phyloP scores from a whole-genome alignment of 2,888 invertebrate species.

The Cephus spinipes region DNA sequence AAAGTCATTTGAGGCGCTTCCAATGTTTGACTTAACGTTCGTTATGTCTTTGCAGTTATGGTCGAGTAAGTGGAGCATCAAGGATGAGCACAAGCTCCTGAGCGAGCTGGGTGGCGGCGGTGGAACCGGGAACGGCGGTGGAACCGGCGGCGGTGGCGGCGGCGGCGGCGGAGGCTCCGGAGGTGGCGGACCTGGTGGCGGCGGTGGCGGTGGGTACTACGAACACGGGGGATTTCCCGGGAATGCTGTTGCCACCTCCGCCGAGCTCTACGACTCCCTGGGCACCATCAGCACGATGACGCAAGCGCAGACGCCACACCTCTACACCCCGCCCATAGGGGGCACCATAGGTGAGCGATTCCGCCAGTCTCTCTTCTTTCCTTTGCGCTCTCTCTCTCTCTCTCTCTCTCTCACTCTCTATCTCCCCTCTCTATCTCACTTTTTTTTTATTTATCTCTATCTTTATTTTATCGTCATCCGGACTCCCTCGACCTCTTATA shows the following conservation, averaged over 20 bases:
- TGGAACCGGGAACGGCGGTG: conserved; percentile 62
- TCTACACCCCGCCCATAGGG: conserved; percentile 84
- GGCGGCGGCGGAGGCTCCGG: conserved; percentile 68
- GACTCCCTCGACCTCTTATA: conserved; percentile 3
- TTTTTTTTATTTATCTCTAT: conserved; percentile 11
- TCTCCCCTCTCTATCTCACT: background rate
- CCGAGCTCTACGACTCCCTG: conserved; percentile 77
- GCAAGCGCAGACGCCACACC: conserved; percentile 77
- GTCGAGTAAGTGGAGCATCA: conserved; percentile 91
- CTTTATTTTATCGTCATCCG: background rate
- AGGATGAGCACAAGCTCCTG: conserved; percentile 89
- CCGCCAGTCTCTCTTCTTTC: conserved; percentile 8
- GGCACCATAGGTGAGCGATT: conserved; percentile 74
- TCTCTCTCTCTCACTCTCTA: background rate
- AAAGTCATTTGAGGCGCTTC: background rate
- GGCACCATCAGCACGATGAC: conserved; percentile 80
- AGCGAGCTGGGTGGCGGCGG: conserved; percentile 81
- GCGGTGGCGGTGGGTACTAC: conserved; percentile 65
- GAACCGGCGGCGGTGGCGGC: conserved; percentile 62
- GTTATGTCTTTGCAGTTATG: conserved; percentile 72
- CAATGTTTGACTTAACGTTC: background rate
- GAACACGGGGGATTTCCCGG: conserved; percentile 65
- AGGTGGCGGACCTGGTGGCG: conserved; percentile 65
- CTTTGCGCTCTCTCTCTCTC: conserved; percentile 41
- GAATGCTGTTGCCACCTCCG: conserved; percentile 68